Conservation (phyloP, 1,140 invertebrate genomes). For the Aphidius gifuensis region DNA sequence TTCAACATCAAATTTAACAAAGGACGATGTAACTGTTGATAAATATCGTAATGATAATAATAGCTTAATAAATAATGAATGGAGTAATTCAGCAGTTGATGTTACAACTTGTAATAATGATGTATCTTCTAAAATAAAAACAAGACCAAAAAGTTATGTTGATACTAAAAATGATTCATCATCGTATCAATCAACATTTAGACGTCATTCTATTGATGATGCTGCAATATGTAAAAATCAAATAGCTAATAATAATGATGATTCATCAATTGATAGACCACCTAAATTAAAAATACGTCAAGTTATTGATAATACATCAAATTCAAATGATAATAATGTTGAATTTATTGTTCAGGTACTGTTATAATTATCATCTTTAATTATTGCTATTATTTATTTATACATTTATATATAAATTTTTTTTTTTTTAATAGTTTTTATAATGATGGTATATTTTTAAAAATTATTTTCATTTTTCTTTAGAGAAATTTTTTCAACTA, state of each 20-base stretch:
- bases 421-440: too few relatives aligned
- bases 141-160: constrained; percentile 33
- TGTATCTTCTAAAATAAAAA: background rate
- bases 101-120: constrained; percentile 17
- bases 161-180: constrained; percentile 36
- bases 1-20: constrained; percentile 57
- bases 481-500: constrained; percentile 37
- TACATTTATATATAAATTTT: too few relatives aligned
- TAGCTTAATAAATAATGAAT: constrained; percentile 23
- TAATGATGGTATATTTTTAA: too few relatives aligned
- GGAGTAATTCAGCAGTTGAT: constrained; percentile 39
- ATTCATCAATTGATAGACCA: constrained; percentile 21
- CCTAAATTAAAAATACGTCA: constrained; percentile 49
- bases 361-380: too few relatives aligned
- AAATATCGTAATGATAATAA: too few relatives aligned
- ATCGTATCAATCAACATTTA: constrained; percentile 16
- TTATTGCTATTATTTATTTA: too few relatives aligned
- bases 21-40: constrained; percentile 34
- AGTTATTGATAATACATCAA: constrained; percentile 47
- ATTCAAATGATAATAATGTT: constrained; percentile 43
- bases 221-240: constrained; percentile 8
- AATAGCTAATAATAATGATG: too few relatives aligned
- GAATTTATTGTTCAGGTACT: constrained; percentile 51
- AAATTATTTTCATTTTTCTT: background rate
- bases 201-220: constrained; percentile 37